Base-by-base conservation (phyloP, 2,113 vertebrate species). In the Onychostruthus taczanowskii region DNA sequence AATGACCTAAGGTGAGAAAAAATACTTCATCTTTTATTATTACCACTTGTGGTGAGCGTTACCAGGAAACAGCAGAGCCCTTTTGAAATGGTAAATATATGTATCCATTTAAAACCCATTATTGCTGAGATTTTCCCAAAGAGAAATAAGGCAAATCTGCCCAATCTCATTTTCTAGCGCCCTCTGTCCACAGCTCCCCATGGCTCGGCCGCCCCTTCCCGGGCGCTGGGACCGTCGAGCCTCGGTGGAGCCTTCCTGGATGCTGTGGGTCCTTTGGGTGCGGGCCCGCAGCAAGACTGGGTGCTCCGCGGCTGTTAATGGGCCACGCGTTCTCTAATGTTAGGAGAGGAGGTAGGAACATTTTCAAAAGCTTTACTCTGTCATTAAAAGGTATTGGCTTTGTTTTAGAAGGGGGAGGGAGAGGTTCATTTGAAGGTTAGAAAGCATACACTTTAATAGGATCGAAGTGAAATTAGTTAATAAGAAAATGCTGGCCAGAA, bases 401-500 rank as follows among this genome's bases (percentile, higher is more conserved):
- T 94, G 90, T 83, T 96, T 96, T 66, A 80, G 90, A 50, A 58
- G 43, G 74, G 78, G 74, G 67, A 59, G 70, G 55, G 89, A 83
- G 91, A 94, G 84, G 97, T 96, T 96, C 96, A 95, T 90, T 84
- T 96, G 92, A 97, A 97, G 96, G 96, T 97, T 97, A 97, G 84
- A 96, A 96, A 96, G 91, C 95, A 75, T 88, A 83, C 89, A 76
- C 91, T 95, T 96, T 96, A 97, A 97, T 96, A 96, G 93, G 96
- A 97, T 97, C 95, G 96, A 97, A 97, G 96, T 94, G 96, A 97
- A 97, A 96, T 97, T 96, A 97, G 95, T 96, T 97, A 97, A 97
- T 97, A 95, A 93, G 96, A 95, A 96, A 97, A 96, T 79, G 92
- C 95, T 96, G 91, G 76, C 96, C 97, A 97, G 92, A 82, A 95